phyloP scores from a whole-genome alignment of 1,140 invertebrate species.

The Bombus breviceps region DNA sequence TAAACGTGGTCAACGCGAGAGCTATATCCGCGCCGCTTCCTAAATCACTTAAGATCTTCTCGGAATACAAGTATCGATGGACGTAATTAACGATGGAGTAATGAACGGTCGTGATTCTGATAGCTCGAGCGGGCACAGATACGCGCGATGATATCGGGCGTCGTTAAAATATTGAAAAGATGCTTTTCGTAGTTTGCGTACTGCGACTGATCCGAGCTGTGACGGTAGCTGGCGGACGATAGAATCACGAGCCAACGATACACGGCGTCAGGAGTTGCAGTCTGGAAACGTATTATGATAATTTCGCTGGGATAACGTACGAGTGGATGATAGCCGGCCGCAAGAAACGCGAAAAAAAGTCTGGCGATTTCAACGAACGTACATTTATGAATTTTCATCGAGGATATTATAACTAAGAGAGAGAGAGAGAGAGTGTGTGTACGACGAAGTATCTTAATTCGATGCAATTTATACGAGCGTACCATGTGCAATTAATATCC shows the following conservation, averaged over 20 bases:
- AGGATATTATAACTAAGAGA: not conserved
- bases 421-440: too few relatives aligned
- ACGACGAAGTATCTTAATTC: not conserved
- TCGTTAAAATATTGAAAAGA: constrained; percentile 26
- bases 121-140: constrained; percentile 1
- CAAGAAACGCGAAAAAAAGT: not conserved
- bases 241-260: constrained; percentile 6
- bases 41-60: not conserved
- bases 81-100: constrained; percentile 14
- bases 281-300: constrained; percentile 39
- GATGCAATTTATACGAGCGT: not conserved
- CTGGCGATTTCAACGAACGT: not conserved
- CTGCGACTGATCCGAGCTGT: not conserved
- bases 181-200: not conserved
- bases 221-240: not conserved
- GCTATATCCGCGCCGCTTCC: not conserved
- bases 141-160: not conserved
- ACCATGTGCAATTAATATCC: not conserved
- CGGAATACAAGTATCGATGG: too few relatives aligned
- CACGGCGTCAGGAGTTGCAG: not conserved
- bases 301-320: not conserved
- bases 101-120: not conserved
- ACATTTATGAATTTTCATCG: constrained; percentile 23
- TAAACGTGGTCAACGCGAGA: not conserved
- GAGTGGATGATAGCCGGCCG: not conserved